Evolutionary conservation across 1,140 invertebrate species (phyloP).

Genomic region (Trachelipus rathkii): DNA sequence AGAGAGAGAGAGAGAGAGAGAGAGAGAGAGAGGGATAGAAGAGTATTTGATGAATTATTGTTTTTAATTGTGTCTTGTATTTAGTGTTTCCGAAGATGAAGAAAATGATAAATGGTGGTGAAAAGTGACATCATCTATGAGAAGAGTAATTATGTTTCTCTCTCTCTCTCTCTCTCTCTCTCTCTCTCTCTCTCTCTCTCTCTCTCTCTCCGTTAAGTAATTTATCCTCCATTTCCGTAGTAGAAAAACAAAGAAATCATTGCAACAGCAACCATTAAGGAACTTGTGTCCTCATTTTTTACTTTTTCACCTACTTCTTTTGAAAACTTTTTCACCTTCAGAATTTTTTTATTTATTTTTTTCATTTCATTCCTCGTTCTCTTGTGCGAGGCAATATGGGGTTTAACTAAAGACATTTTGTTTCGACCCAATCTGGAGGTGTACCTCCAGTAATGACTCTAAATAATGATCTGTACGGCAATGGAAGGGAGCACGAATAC

Average conservation of each 20-base stretch:
- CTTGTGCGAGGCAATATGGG: neutral
- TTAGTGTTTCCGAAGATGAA: no score
- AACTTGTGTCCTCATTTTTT: neutral
- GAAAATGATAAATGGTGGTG: no score
- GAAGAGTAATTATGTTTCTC: no score
- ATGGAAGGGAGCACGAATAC: neutral
- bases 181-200: no score
- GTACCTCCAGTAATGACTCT: neutral
- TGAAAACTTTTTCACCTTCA: neutral
- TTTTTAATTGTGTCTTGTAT: no score
- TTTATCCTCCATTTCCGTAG: neutral
- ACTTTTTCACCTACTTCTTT: neutral
- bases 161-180: no score
- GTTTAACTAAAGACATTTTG: slow-evolving; percentile 5
- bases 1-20: no score
- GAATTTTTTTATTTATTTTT: neutral
- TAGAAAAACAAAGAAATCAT: neutral
- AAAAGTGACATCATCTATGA: no score
- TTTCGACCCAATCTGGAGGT: neutral
- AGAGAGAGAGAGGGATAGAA: no score
- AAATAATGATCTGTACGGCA: slow-evolving; percentile 10
- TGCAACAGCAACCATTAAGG: neutral
- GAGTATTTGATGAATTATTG: no score
- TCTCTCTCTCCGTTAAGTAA: no score
- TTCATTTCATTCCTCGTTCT: neutral